Conservation (phyloP, 2,888 invertebrate species). For the Drosophila paracracens region DNA sequence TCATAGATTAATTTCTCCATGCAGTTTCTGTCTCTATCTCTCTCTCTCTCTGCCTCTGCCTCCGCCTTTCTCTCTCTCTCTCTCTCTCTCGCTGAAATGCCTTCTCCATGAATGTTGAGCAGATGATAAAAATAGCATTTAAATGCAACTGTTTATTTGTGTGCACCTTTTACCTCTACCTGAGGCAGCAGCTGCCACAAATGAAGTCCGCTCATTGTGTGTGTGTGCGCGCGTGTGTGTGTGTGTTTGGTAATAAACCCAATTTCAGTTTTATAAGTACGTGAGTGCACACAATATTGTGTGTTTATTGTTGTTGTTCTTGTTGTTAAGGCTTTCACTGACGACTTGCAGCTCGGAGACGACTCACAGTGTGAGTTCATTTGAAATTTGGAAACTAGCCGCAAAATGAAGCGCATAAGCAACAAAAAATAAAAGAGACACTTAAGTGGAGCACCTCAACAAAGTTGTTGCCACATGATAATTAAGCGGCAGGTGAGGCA, state of each 20-base stretch:
- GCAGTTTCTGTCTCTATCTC: background rate
- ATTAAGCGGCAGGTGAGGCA: slow-evolving; percentile 53
- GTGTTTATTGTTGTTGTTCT: slow-evolving; percentile 40
- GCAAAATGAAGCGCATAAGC: slow-evolving; percentile 49
- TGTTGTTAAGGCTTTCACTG: slow-evolving; percentile 44
- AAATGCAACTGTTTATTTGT: slow-evolving; percentile 11
- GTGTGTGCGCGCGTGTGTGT: slow-evolving; percentile 22
- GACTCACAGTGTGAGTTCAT: slow-evolving; percentile 47
- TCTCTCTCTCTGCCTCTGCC: background rate
- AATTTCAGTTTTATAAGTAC: slow-evolving; percentile 50
- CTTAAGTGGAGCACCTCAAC: slow-evolving; percentile 56
- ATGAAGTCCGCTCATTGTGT: slow-evolving; percentile 24
- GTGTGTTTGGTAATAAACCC: slow-evolving; percentile 67
- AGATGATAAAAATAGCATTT: slow-evolving; percentile 40
- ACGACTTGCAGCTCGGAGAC: slow-evolving; percentile 19
- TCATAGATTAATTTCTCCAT: background rate
- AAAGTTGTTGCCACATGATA: slow-evolving; percentile 47
- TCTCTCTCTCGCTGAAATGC: background rate
- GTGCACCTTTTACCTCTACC: slow-evolving; percentile 4
- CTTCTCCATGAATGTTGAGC: slow-evolving; percentile 20
- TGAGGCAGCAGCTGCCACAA: slow-evolving; percentile 55
- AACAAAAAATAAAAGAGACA: slow-evolving; percentile 18
- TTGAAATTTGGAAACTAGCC: slow-evolving; percentile 56
- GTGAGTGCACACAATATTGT: slow-evolving; percentile 43
- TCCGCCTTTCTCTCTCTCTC: too few relatives aligned